These are phyloP conservation scores for Petaurus breviceps DNA, from an alignment of 2,113 vertebrate species.

Conservation along the genomic window DNA sequence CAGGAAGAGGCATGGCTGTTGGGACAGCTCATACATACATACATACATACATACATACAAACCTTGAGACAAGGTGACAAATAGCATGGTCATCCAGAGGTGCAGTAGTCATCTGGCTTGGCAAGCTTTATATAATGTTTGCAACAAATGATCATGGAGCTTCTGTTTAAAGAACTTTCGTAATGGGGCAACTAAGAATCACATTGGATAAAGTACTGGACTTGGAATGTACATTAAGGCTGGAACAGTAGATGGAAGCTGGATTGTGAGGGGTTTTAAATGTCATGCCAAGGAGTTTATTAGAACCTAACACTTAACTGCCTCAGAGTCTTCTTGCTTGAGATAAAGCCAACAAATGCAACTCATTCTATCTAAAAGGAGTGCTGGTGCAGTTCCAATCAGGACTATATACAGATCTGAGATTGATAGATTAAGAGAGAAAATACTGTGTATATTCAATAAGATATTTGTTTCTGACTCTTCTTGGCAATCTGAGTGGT, in stretches of 20 bases:
- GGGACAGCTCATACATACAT: not conserved
- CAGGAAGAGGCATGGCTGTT: not conserved
- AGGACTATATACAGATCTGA: conserved; percentile 50
- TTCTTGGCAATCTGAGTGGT: conserved; percentile 73
- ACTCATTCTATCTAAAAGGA: not conserved
- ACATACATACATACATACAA: no score
- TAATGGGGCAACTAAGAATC: not conserved
- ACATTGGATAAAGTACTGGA: not conserved
- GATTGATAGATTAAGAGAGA: conserved; percentile 60
- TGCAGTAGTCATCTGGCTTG: not conserved
- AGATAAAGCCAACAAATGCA: not conserved
- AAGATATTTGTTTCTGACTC: conserved; percentile 73
- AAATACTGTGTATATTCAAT: conserved; percentile 56
- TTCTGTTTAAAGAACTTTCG: not conserved
- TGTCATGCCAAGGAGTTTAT: not conserved
- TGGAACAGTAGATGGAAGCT: not conserved
- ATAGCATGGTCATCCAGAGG: not conserved
- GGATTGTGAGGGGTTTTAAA: not conserved
- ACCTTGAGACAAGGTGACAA: not conserved
- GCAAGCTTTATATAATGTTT: not conserved
- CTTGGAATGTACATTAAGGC: not conserved
- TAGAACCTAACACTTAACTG: not conserved
- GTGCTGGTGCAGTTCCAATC: conserved; percentile 3
- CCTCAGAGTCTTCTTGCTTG: not conserved
- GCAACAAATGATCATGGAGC: not conserved